Base-by-base conservation (phyloP, 2,888 invertebrate genomes). In the Melipona bicolor region DNA sequence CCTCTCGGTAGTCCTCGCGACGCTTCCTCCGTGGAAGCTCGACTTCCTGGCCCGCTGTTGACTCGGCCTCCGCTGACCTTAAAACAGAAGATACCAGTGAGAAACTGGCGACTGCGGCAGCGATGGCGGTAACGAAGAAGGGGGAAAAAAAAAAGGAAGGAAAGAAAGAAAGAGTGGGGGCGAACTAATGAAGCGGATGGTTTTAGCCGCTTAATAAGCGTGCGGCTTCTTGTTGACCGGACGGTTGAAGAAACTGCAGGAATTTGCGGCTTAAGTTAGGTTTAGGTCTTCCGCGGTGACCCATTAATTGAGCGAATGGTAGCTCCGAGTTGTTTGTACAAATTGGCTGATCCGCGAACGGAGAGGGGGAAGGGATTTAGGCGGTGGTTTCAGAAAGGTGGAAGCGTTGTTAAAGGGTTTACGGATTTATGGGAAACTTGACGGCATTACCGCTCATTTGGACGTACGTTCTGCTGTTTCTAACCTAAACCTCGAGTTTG, bases 251-350 rank as follows among this genome's bases (percentile, higher is more conserved):
- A 59, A 77, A 52, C 70, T 62, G 73, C 79, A 80, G 56, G 81
- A 88, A 83, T 75, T 81, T 78, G 76, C 81, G 83, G 61, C 61
- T 75, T 59, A 64, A 71, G 52, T 49, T 72, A 79, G 83, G 82
- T 73, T 56, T 68, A 76, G 87, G 83, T 85, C 85, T 87, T 83
- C 68, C 67, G 75, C 64, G 76, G 73, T 83, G 85, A 79, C 77
- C 78, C 83, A 75, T 84, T 79, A 87, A 89, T 89, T 81, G 75
- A 75, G 52, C 21, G 21, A 15, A 24, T n/a, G 32, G 21, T 17
- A 32, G 50, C 24, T 77, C 13, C n/a, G 64, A 61, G 54, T 49
- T 43, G 43, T 49, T 27, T 17, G n/a, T 3, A 19, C 24, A 54
- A 32, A 61, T 27, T 17, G 17, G 19, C 9, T 61, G 19, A 61